Base-by-base conservation (phyloP, 2,113 vertebrate genomes). In the Erpornis zantholeuca region DNA sequence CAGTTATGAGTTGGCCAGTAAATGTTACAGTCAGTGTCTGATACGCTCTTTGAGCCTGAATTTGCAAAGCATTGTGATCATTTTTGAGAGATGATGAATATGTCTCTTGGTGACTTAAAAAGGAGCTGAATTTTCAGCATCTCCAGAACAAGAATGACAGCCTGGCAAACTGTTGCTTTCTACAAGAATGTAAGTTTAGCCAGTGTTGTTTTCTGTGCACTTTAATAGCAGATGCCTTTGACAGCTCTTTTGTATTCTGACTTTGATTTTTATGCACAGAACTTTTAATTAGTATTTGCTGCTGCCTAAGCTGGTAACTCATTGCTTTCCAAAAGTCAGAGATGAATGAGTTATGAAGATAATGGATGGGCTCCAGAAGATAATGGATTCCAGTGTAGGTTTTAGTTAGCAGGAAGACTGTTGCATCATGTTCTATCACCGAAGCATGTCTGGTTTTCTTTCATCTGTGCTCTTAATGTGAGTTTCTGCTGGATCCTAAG, bases 21-120 rank as follows among this genome's bases (percentile, higher is more conserved):
- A 90, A 72, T 27, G 25, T 82, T 86, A 35, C 52, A 60, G 80
- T 64, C 80, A 71, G 31, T 2, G 9, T 84, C 79, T 92, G 31
- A 82, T 95, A 47, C 14, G 45, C 49, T 57, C 78, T 88, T 83
- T 90, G 82, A 96, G 69, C 90, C 65, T 90, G 91, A 86, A 92
- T 89, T 94, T 69, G 52, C 53, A 70, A 93, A 80, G 35, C 33
- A 49, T 83, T 83, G 52, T 65, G 42, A 59, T 69, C 0, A 18
- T 86, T 88, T 88, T 77, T 70, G 65, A 80, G 60, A 23, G 45
- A 20, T 75, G 68, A 76, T 73, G 24, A 45, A 6, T 77, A n/a
- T 33, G 31, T 81, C 70, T 96, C 36, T 56, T 6, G 2, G 22
- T 87, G 61, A 92, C n/a, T 85, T 76, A 33, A 95, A 69, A 90